These are phyloP conservation scores for Synaphobranchus kaupii DNA, from an alignment of 2,797 vertebrate genomes.

Conservation along the genomic window DNA sequence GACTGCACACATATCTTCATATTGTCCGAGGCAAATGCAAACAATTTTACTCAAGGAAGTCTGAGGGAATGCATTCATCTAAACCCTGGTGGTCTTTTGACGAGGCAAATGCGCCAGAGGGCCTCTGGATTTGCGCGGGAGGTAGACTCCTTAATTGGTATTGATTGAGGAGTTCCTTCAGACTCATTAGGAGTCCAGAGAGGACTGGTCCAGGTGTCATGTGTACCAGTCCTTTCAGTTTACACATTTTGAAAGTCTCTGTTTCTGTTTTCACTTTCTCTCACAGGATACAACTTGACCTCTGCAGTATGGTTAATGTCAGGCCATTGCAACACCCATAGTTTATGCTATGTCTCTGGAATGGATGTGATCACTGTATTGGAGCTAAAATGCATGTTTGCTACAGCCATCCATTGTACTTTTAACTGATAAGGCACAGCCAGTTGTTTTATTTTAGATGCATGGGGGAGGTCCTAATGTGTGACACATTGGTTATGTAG, in stretches of 20 bases:
- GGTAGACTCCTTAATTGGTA: conserved; percentile 58
- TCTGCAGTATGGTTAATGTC: conserved; percentile 52
- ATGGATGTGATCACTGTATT: conserved; percentile 34
- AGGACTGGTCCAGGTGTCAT: conserved; percentile 45
- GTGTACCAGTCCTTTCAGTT: conserved; percentile 46
- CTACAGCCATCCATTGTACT: not conserved
- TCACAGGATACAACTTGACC: conserved; percentile 42
- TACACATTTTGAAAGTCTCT: conserved; percentile 38
- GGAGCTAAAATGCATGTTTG: conserved; percentile 19
- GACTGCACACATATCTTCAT: conserved; percentile 50
- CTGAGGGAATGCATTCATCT: conserved; percentile 28
- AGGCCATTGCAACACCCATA: conserved; percentile 23
- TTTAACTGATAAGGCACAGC: not conserved
- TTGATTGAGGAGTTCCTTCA: conserved; percentile 59
- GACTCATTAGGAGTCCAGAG: conserved; percentile 55
- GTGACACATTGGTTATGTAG: not conserved
- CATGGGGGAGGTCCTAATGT: not conserved
- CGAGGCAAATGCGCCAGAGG: conserved; percentile 43
- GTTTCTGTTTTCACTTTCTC: conserved; percentile 46
- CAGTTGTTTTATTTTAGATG: not conserved
- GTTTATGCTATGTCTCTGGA: conserved; percentile 32
- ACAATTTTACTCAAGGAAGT: conserved; percentile 11
- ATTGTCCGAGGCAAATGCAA: conserved; percentile 42
- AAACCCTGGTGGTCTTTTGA: conserved; percentile 35
- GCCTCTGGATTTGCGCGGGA: conserved; percentile 35